Conservation (phyloP, 1,140 invertebrate genomes). For the Chironomus striatipennis region DNA sequence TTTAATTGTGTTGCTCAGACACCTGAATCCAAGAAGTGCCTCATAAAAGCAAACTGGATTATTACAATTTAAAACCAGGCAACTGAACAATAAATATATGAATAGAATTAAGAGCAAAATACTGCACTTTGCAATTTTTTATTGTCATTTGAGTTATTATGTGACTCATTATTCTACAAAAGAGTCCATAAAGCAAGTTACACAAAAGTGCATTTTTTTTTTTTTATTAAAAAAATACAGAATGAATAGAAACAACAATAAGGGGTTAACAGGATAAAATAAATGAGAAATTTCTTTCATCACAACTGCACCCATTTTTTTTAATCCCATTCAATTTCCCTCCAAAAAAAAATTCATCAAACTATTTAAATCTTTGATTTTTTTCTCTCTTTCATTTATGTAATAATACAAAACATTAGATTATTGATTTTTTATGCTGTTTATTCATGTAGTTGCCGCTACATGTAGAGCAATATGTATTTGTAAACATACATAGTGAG, state of each 20-base stretch:
- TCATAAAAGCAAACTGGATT: too few relatives aligned
- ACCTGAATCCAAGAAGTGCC: too few relatives aligned
- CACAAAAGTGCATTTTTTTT: not conserved
- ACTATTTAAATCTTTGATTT: not conserved
- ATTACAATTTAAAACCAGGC: too few relatives aligned
- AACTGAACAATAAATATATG: too few relatives aligned
- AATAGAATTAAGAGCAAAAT: not conserved
- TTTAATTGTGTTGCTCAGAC: too few relatives aligned
- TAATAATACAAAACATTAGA: conserved; percentile 18
- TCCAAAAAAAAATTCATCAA: conserved; percentile 2
- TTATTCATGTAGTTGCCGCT: not conserved
- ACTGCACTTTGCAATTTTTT: not conserved
- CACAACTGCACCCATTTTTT: conserved; percentile 7
- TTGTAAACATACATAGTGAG: not conserved
- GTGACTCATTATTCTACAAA: not conserved
- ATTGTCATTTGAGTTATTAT: not conserved
- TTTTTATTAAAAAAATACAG: not conserved
- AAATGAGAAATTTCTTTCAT: not conserved
- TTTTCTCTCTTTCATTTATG: not conserved
- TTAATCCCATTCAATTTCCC: not conserved
- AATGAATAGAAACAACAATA: not conserved
- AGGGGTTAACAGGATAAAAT: not conserved
- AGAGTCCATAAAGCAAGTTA: not conserved
- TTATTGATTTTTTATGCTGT: conserved; percentile 22
- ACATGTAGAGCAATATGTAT: not conserved